phyloP scores from a whole-genome alignment of 2,888 invertebrate species.

The Athalia rosae region DNA sequence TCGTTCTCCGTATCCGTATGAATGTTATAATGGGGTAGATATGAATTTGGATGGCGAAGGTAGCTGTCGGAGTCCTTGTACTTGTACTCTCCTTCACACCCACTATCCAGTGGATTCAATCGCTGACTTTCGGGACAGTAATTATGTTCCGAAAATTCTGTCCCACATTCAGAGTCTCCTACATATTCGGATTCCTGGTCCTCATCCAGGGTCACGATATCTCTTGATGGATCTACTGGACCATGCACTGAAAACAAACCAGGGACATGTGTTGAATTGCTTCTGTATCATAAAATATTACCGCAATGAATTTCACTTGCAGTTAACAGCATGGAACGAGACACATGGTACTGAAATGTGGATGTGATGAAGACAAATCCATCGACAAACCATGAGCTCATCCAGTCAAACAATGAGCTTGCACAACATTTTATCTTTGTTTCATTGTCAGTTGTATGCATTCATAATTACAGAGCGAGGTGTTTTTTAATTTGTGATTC shows the following conservation, averaged over 20 bases:
- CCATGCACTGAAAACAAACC: conserved; percentile 71
- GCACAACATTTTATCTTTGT: neutral
- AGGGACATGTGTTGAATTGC: conserved; percentile 9
- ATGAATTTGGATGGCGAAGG: conserved; percentile 88
- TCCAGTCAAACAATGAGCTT: neutral
- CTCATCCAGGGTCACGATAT: conserved; percentile 82
- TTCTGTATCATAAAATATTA: neutral
- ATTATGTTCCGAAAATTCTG: conserved; percentile 76
- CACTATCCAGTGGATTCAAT: conserved; percentile 80
- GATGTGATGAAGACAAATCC: neutral
- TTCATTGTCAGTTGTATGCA: conserved; percentile 12
- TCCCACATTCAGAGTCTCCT: conserved; percentile 82
- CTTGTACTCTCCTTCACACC: conserved; percentile 77
- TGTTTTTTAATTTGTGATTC: too few species aligned
- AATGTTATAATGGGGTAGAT: conserved; percentile 84
- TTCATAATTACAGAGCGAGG: neutral
- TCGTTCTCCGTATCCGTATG: conserved; percentile 81
- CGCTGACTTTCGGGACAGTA: conserved; percentile 76
- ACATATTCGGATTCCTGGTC: conserved; percentile 82
- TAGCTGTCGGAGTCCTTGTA: conserved; percentile 80
- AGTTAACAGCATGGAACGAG: neutral
- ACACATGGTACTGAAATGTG: neutral
- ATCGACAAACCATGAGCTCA: neutral
- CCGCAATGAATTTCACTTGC: neutral
- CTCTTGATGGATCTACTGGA: conserved; percentile 78